Evolutionary conservation across 1,140 invertebrate species (phyloP), one percentile per base, ranked within the genome.

Genomic region (Argopecten irradians): DNA sequence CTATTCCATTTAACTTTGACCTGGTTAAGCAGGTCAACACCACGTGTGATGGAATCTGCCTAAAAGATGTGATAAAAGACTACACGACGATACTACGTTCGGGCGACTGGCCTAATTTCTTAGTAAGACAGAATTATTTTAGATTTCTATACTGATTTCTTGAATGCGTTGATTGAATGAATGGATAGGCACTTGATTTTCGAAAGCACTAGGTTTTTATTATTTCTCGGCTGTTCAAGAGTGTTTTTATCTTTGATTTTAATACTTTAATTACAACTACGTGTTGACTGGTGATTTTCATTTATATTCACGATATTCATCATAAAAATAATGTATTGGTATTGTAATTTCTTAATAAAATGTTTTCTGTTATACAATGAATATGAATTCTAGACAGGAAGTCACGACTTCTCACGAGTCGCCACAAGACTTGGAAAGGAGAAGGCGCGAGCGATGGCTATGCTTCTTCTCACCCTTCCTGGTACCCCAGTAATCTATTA

Each of bases 1-100:
- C 96, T 0, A 96, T 97, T 55, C 97, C 97, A 0, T 97, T 98
- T 90, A 96, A 97, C 93, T 97, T 97, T 91, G 95, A 96, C 88
- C 90, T 95, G 14, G 91, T 94, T 22, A 39, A 83, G 71, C 33
- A 86, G 9, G 32, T 93, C 0, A 90, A 92, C 83, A 87, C 86
- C 19, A 87, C 71, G 0, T 91, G 92, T 86, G 86, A 87, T n/a
- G 93, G 93, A 32, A 35, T 33, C 7, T 91, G 89, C 71, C 22
- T 93, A n/a, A 83, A 87, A 43, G 85, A 71, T 11, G 82, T 90
- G 7, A 87, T 93, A 8, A 82, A 89, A 22, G 85, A 87, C 2
- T 89, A 89, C 11, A 84, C 87, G 83, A 19, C 90, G n/a, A 41
- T 34, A 28, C 83, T 89, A 0, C 55, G 83, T 19, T 36, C 82